A percentile compares a stretch with the other conserved stretches of the same genome.
These are phyloP conservation scores for Mystacornis crossleyi DNA, from an alignment of 2,113 vertebrate genomes.

Conservation along the genomic window DNA sequence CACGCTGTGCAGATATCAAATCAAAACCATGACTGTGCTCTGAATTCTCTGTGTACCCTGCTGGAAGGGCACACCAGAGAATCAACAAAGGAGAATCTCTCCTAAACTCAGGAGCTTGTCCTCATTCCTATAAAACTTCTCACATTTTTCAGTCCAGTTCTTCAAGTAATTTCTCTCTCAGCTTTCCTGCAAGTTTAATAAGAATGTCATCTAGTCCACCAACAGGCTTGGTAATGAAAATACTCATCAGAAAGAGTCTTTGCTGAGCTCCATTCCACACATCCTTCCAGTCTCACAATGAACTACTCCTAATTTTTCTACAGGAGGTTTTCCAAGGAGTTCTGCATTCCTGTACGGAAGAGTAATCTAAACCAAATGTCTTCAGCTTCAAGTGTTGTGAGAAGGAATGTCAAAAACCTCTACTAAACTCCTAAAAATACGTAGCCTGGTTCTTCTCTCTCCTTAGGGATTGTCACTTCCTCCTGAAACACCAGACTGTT, in stretches of 20 bases:
- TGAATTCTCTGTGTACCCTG: not conserved
- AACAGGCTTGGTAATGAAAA: not conserved
- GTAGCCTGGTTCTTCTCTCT: not conserved
- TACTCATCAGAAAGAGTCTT: not conserved
- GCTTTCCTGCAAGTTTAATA: not conserved
- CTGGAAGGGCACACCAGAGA: not conserved
- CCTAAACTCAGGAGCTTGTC: not conserved
- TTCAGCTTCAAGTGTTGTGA: not conserved
- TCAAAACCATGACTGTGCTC: not conserved
- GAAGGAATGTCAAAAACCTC: not conserved
- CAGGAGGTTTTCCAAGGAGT: not conserved
- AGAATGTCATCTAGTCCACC: not conserved
- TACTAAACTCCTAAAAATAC: not conserved
- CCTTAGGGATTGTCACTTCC: not conserved
- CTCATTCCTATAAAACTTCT: not conserved
- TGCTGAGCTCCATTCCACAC: not conserved
- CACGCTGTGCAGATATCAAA: not conserved
- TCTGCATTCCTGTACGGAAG: not conserved
- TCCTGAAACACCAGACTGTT: not conserved
- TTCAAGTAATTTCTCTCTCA: not conserved
- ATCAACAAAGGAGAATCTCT: not conserved
- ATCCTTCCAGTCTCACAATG: not conserved
- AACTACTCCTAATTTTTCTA: not conserved
- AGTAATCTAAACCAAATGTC: not conserved
- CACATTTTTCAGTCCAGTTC: not conserved